A percentile compares a stretch with the other conserved stretches of the same genome.
Evolutionary conservation across 2,888 invertebrate genomes (phyloP).

Genomic region (Melanchra persicariae): DNA sequence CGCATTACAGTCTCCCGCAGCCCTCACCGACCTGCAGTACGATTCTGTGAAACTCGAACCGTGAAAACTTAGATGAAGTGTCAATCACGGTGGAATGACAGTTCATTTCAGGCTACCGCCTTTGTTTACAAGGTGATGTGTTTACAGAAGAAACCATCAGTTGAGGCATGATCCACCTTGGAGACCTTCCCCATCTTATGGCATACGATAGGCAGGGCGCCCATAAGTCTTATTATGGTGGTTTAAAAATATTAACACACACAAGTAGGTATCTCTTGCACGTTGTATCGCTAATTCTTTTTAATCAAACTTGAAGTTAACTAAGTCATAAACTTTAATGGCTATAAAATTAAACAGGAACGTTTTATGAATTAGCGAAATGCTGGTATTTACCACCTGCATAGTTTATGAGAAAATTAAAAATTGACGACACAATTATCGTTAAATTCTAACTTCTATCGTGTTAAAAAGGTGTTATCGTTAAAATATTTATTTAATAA

Average conservation of each 20-base stretch:
- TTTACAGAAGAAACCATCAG: no score
- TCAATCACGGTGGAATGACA: no score
- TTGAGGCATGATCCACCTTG: no score
- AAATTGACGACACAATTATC: constrained; percentile 17
- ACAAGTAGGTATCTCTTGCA: background rate
- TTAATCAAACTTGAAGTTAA: background rate
- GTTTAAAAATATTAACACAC: background rate
- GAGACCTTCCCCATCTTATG: no score
- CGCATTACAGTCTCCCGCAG: no score
- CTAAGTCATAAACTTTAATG: background rate
- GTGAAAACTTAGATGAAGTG: no score
- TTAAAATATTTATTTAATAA: constrained; percentile 33
- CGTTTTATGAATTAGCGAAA: constrained; percentile 23
- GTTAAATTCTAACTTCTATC: constrained; percentile 20
- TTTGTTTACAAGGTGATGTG: no score
- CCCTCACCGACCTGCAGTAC: no score
- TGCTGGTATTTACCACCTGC: constrained; percentile 36
- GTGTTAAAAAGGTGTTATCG: constrained; percentile 28
- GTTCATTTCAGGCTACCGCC: no score
- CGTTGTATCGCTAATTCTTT: background rate
- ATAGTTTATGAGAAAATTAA: constrained; percentile 32
- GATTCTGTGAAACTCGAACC: no score
- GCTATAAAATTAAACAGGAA: background rate
- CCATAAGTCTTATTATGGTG: no score
- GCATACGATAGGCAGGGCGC: no score